Evolutionary conservation across 2,113 vertebrate genomes (phyloP).

Genomic region (Macrotis lagotis): DNA sequence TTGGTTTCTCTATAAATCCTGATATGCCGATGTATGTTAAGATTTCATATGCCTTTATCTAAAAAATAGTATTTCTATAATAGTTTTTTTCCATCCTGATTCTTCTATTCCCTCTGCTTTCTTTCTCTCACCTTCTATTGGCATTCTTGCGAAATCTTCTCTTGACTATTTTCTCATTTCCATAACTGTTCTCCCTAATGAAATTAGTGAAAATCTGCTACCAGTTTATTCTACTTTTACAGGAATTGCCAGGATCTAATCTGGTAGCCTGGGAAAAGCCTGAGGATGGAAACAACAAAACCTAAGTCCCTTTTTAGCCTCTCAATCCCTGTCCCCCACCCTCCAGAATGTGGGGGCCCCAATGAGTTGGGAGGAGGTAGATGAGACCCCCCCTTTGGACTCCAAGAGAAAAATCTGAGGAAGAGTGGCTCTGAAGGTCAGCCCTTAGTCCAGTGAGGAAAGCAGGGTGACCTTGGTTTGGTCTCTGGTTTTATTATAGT

Average conservation of each 20-base stretch:
- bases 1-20: background rate
- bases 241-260: background rate
- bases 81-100: background rate
- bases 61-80: background rate
- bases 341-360: background rate
- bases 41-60: background rate
- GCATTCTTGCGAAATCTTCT: background rate
- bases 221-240: background rate
- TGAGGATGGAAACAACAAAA: background rate
- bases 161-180: background rate
- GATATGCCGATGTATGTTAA: background rate
- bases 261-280: background rate
- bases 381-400: background rate
- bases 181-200: background rate
- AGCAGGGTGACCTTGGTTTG: background rate
- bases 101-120: background rate
- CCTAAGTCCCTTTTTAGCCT: background rate
- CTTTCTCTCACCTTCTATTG: background rate
- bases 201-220: background rate
- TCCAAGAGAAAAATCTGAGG: background rate
- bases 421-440: background rate
- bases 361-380: background rate
- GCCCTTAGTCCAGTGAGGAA: background rate
- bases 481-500: background rate
- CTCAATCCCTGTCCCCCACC: no score